These are phyloP conservation scores for Drosophila ficusphila DNA, from an alignment of 1,140 invertebrate genomes.

Conservation along the genomic window DNA sequence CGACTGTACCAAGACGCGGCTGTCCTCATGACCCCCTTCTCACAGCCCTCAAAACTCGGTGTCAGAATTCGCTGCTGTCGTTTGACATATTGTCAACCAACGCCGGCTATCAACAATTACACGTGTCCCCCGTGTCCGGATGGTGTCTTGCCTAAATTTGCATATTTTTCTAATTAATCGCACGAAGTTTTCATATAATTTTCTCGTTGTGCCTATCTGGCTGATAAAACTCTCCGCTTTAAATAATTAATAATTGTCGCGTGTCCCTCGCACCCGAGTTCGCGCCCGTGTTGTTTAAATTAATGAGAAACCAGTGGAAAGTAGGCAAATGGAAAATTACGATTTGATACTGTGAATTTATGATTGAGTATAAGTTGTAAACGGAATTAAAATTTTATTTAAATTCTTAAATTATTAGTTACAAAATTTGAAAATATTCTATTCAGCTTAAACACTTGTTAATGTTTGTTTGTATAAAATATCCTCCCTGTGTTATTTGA, in stretches of 20 bases:
- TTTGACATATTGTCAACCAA: conserved; percentile 76
- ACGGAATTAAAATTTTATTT: not conserved
- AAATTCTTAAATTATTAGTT: not conserved
- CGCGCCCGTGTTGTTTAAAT: conserved; percentile 49
- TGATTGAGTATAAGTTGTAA: not conserved
- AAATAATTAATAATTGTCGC: conserved; percentile 75
- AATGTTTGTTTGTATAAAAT: not conserved
- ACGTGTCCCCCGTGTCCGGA: conserved; percentile 65
- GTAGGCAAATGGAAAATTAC: not conserved
- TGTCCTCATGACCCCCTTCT: not conserved
- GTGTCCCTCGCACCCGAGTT: conserved; percentile 59
- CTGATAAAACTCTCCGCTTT: conserved; percentile 62
- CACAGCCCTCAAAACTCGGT: conserved; percentile 4
- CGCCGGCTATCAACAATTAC: conserved; percentile 75
- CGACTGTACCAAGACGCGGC: conserved; percentile 52
- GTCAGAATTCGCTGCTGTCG: conserved; percentile 47
- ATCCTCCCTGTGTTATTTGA: not conserved
- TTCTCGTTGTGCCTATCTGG: conserved; percentile 40
- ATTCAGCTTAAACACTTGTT: too few relatives aligned
- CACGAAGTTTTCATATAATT: conserved; percentile 64
- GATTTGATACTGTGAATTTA: not conserved
- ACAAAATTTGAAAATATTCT: too few relatives aligned
- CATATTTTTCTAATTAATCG: conserved; percentile 81
- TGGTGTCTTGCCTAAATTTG: conserved; percentile 68
- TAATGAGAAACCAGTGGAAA: conserved; percentile 21